Conservation (phyloP, 2,113 vertebrate genomes). For the Chinchilla lanigera region DNA sequence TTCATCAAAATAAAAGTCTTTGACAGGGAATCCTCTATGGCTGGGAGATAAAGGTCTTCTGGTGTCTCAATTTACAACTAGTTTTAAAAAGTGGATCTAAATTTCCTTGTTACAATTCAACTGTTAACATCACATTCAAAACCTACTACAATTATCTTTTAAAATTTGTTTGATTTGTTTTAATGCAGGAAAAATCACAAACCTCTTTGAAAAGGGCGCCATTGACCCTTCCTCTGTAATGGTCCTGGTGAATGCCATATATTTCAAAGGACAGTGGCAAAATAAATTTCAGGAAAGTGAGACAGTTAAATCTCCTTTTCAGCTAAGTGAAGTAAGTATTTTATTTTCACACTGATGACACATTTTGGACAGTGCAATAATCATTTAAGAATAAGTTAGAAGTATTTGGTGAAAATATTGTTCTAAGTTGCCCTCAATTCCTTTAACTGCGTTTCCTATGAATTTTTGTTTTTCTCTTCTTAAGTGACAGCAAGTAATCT, state of each 20-base stretch:
- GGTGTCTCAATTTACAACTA: not conserved
- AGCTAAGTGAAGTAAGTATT: conserved; percentile 86
- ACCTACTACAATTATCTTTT: conserved; percentile 40
- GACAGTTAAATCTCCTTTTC: conserved; percentile 90
- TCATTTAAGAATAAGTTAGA: not conserved
- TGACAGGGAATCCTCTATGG: not conserved
- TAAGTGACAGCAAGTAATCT: not conserved
- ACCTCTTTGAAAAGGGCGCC: conserved; percentile 89
- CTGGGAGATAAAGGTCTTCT: not conserved
- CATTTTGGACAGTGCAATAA: not conserved
- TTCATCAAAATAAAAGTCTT: not conserved
- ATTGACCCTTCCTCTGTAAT: conserved; percentile 88
- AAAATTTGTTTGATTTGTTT: not conserved
- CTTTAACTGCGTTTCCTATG: not conserved
- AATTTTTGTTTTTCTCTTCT: not conserved
- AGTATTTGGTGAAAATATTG: not conserved
- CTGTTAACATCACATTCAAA: not conserved
- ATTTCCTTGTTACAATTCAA: not conserved
- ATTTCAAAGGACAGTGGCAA: conserved; percentile 95
- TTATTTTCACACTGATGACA: not conserved
- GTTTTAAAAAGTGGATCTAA: not conserved
- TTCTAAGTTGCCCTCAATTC: not conserved
- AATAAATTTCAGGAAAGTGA: conserved; percentile 87
- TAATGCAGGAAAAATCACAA: conserved; percentile 91
- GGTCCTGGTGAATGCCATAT: conserved; percentile 93